Percentiles rank a stretch among this genome's conserved stretches.
These are phyloP conservation scores for Pantelozetes paolii DNA, from an alignment of 2,888 invertebrate genomes.

Conservation along the genomic window DNA sequence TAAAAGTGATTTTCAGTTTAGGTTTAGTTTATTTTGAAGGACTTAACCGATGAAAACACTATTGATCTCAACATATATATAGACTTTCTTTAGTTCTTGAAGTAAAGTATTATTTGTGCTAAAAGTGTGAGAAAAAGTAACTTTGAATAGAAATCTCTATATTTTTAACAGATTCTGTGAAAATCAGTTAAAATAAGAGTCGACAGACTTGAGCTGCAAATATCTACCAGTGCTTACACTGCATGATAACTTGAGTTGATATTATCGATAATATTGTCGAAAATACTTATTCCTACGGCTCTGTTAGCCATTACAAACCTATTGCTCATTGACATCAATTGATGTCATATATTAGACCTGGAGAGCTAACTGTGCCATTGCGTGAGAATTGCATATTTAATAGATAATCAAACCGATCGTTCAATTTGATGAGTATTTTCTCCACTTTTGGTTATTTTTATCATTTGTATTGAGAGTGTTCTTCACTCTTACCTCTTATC, in stretches of 20 bases:
- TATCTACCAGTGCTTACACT: not conserved
- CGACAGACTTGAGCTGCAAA: not conserved
- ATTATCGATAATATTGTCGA: no score
- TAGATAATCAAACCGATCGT: conserved; percentile 35
- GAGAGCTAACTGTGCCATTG: conserved; percentile 18
- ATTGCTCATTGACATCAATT: conserved; percentile 29
- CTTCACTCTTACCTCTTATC: no score
- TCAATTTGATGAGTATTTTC: conserved; percentile 33
- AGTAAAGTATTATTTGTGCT: not conserved
- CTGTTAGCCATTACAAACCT: conserved; percentile 17
- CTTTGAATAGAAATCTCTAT: not conserved
- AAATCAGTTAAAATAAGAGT: not conserved
- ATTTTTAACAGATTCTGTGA: not conserved
- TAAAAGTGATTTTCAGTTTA: not conserved
- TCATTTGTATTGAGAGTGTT: not conserved
- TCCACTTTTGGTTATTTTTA: conserved; percentile 20
- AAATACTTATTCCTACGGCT: not conserved
- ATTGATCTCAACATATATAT: not conserved
- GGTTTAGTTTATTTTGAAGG: not conserved
- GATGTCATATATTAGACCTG: conserved; percentile 8
- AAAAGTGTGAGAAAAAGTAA: not conserved
- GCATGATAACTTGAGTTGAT: no score
- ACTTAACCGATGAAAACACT: not conserved
- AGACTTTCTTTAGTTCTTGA: not conserved
- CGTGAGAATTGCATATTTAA: conserved; percentile 35